phyloP scores from a whole-genome alignment of 2,797 vertebrate genomes.

The Naso thynnoides region DNA sequence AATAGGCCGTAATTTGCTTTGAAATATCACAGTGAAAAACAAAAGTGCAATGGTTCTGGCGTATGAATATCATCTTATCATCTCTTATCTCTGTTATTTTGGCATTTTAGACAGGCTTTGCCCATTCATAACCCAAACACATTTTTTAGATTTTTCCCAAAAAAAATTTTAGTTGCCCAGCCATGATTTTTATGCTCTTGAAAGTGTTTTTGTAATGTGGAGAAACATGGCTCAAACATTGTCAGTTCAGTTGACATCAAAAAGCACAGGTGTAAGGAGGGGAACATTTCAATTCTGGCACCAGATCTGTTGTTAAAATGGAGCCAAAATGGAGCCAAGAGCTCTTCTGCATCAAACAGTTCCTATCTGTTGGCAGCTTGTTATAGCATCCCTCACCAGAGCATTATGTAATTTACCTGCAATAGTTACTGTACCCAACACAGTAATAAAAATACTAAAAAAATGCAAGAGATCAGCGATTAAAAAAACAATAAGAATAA shows the following conservation, averaged over 20 bases:
- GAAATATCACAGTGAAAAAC: background rate
- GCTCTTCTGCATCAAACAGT: conserved; percentile 9
- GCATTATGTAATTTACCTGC: background rate
- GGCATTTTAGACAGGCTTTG: no score
- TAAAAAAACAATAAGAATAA: no score
- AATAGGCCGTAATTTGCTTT: no score
- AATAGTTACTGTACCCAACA: background rate
- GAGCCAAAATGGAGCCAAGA: conserved; percentile 16
- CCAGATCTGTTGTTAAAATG: conserved; percentile 6
- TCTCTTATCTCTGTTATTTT: no score
- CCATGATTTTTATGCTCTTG: background rate
- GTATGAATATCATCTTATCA: background rate
- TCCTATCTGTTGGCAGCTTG: conserved; percentile 21
- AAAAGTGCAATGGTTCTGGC: background rate
- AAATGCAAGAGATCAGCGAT: no score
- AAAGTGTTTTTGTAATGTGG: background rate
- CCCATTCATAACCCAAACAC: no score
- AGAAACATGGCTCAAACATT: background rate
- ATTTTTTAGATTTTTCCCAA: accelerated
- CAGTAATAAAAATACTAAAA: background rate
- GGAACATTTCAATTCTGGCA: background rate
- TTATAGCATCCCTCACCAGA: background rate
- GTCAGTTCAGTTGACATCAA: background rate
- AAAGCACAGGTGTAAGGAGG: conserved; percentile 5
- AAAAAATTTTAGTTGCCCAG: background rate